phyloP scores from a whole-genome alignment of 2,797 vertebrate genomes.

The Caiman crocodilus region DNA sequence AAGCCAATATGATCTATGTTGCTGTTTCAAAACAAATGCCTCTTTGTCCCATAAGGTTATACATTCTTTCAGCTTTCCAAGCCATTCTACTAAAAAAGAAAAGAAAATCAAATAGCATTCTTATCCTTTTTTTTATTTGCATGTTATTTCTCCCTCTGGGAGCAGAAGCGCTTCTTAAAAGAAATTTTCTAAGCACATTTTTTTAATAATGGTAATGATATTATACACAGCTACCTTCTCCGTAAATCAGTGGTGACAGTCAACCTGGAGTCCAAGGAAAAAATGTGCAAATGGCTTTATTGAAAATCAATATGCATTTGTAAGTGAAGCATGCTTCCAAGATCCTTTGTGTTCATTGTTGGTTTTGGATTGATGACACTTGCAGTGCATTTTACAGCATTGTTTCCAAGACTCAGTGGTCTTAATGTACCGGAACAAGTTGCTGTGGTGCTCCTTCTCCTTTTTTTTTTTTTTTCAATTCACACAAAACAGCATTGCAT shows the following conservation, averaged over 20 bases:
- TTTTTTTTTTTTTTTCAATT: not conserved
- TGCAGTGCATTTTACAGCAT: slow-evolving; percentile 5
- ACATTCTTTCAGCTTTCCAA: slow-evolving; percentile 62
- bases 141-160: slow-evolving; percentile 31
- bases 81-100: slow-evolving; percentile 57
- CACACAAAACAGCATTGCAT: not conserved
- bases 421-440: not conserved
- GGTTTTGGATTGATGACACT: not conserved
- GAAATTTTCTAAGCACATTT: slow-evolving; percentile 9
- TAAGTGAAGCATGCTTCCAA: slow-evolving; percentile 66
- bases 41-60: slow-evolving; percentile 57
- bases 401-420: not conserved
- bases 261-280: slow-evolving; percentile 57
- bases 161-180: slow-evolving; percentile 23
- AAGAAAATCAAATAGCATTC: slow-evolving; percentile 49
- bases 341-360: slow-evolving; percentile 46
- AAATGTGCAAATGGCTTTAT: slow-evolving; percentile 74
- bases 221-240: slow-evolving; percentile 50
- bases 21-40: slow-evolving; percentile 69
- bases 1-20: slow-evolving; percentile 60
- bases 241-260: slow-evolving; percentile 67
- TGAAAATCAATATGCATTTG: slow-evolving; percentile 78
- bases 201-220: slow-evolving; percentile 35
- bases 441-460: not conserved
- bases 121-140: slow-evolving; percentile 24